A percentile compares a stretch with the other conserved stretches of the same genome.
Conservation (phyloP, 2,113 vertebrate species). For the Sturnus vulgaris region DNA sequence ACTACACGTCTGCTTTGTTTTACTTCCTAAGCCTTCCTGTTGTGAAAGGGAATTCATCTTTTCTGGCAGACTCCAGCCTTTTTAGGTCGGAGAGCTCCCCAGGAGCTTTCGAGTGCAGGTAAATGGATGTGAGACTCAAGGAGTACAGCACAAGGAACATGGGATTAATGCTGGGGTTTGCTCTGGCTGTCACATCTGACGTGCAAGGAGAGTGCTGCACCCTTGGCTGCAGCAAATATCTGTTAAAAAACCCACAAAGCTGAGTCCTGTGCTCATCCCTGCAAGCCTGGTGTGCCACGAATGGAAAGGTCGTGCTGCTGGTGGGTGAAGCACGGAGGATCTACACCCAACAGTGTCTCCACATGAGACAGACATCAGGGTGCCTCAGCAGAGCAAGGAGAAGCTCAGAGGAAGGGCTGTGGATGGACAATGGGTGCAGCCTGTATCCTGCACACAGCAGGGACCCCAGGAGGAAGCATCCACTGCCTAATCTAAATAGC, state of each 20-base stretch:
- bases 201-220: slow-evolving; percentile 16
- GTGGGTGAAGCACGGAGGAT: not conserved
- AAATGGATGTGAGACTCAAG: slow-evolving; percentile 60
- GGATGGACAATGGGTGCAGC: slow-evolving; percentile 30
- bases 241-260: not conserved
- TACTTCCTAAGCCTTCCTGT: slow-evolving; percentile 74
- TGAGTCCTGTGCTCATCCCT: not conserved
- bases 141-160: slow-evolving; percentile 21
- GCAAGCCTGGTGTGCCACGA: not conserved
- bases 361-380: not conserved
- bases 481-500: slow-evolving; percentile 47
- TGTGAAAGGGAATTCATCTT: slow-evolving; percentile 72
- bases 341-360: not conserved
- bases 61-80: slow-evolving; percentile 65
- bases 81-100: slow-evolving; percentile 54
- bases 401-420: not conserved
- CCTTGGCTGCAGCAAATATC: not conserved
- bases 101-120: slow-evolving; percentile 63
- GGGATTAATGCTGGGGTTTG: slow-evolving; percentile 22
- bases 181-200: slow-evolving; percentile 27
- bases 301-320: not conserved
- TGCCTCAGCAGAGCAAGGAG: not conserved
- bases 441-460: not conserved
- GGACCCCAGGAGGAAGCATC: slow-evolving; percentile 34
- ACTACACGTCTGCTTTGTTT: slow-evolving; percentile 74